Conservation (phyloP, 1,140 invertebrate species). For the Homalodisca vitripennis region DNA sequence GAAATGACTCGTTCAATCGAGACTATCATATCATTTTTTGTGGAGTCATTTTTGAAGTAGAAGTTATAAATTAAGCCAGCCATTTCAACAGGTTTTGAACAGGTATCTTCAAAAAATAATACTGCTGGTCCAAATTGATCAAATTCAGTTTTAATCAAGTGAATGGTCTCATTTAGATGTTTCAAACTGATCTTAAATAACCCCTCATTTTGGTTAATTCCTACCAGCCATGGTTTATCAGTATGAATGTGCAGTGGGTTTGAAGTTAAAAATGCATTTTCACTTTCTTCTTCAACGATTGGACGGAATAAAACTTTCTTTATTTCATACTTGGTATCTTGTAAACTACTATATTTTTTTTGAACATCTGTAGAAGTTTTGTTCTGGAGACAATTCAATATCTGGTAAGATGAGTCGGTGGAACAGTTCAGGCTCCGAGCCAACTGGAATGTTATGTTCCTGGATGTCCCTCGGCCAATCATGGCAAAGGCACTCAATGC, state of each 20-base stretch:
- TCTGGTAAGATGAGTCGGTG: not conserved
- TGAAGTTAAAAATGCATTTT: not conserved
- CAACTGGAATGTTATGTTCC: not conserved
- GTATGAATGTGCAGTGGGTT: not conserved
- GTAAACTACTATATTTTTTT: not conserved
- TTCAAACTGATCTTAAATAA: not conserved
- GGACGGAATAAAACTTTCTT: not conserved
- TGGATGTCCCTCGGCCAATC: not conserved
- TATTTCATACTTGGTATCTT: not conserved
- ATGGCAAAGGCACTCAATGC: conserved; percentile 7
- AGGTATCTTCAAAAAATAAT: conserved; percentile 11
- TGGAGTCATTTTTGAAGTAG: not conserved
- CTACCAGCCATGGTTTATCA: conserved; percentile 7
- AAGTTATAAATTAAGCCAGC: not conserved
- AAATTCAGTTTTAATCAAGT: not conserved
- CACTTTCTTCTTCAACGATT: not conserved
- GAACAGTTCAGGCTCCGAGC: not conserved
- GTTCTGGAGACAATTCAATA: not conserved
- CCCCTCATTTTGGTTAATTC: conserved; percentile 5
- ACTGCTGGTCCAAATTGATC: not conserved
- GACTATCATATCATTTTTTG: not conserved
- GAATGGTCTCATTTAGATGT: not conserved
- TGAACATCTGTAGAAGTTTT: not conserved
- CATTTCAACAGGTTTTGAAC: not conserved
- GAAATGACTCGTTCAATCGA: not conserved